Percentiles rank a stretch among this genome's conserved stretches.
Conservation (phyloP, 2,797 vertebrate genomes). For the Parambassis ranga region DNA sequence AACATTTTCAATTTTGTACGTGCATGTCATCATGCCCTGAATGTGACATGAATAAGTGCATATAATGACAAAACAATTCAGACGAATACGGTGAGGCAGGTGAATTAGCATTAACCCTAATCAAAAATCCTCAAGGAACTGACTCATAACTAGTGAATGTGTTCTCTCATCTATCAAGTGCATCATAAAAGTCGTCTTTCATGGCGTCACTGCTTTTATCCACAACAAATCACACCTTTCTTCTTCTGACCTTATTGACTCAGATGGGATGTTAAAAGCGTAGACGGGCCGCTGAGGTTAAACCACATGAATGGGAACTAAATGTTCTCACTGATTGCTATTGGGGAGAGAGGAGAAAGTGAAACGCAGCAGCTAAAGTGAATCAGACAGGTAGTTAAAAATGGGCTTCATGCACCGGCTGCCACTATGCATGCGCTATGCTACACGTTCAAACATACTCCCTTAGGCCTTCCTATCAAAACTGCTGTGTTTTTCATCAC, state of each 20-base stretch:
- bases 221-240: conserved; percentile 4
- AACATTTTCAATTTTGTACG: too few species aligned
- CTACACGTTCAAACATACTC: conserved; percentile 27
- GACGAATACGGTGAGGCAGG: not conserved
- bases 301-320: not conserved
- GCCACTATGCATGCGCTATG: conserved; percentile 31
- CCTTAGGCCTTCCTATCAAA: conserved; percentile 49
- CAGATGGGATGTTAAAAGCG: conserved; percentile 5
- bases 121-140: not conserved
- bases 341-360: not conserved
- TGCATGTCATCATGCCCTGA: not conserved
- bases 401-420: not conserved
- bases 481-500: conserved; percentile 46
- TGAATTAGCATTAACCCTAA: not conserved
- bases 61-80: not conserved
- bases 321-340: not conserved
- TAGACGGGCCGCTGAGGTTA: not conserved
- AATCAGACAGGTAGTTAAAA: conserved; percentile 21
- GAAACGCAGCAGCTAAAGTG: conserved; percentile 12
- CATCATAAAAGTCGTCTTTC: conserved; percentile 7
- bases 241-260: conserved; percentile 11
- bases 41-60: not conserved
- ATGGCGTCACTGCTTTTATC: not conserved
- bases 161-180: not conserved
- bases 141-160: not conserved